Conservation (phyloP, 2,797 vertebrate genomes). For the Spheniscus humboldti region DNA sequence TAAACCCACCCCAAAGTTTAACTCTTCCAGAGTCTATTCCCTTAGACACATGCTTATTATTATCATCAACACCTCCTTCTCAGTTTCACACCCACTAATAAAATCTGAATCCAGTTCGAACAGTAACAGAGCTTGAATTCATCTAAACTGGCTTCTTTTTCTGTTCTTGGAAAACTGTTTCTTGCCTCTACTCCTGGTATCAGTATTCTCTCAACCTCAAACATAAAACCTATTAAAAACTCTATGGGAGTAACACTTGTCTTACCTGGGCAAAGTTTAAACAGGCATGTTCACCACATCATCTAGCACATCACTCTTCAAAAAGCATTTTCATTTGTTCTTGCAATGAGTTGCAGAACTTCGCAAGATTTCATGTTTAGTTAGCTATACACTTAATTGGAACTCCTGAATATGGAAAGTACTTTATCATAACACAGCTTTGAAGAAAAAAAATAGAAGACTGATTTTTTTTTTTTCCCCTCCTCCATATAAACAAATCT, state of each 20-base stretch:
- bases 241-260: neutral
- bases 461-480: neutral
- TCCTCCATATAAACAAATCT: neutral
- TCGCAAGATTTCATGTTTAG: neutral
- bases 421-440: neutral
- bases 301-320: neutral
- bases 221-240: neutral
- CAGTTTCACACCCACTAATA: neutral
- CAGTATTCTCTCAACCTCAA: neutral
- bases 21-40: neutral
- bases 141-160: neutral
- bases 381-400: neutral
- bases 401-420: neutral
- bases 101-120: neutral
- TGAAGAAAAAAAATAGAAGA: neutral
- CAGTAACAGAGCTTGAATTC: neutral
- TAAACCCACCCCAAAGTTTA: neutral
- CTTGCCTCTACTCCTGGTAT: neutral
- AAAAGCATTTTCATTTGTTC: neutral
- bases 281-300: neutral
- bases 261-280: neutral
- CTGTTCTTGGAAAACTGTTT: neutral
- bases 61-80: neutral
- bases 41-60: accelerated
- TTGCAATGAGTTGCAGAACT: neutral